phyloP scores from a whole-genome alignment of 2,888 invertebrate species.

The Sphaerophoria rueppellii region DNA sequence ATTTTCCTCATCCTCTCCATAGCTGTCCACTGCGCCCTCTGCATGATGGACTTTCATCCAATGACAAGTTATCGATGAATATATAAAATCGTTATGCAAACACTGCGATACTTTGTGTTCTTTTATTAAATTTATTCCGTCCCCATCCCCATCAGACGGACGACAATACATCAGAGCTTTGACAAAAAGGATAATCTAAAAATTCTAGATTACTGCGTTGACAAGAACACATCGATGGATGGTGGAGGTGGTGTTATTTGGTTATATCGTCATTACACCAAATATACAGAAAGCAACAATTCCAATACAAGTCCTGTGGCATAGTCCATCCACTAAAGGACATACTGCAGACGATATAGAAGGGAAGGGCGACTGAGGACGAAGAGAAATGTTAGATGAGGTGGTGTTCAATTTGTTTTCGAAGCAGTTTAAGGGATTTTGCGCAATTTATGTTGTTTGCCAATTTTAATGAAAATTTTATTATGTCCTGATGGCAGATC shows the following conservation, averaged over 20 bases:
- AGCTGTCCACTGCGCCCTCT: background rate
- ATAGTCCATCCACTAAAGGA: background rate
- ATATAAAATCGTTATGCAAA: conserved; percentile 70
- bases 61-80: conserved; percentile 75
- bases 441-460: conserved; percentile 76
- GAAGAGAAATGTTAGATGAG: conserved; percentile 2
- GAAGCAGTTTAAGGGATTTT: conserved; percentile 76
- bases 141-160: background rate
- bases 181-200: conserved; percentile 68
- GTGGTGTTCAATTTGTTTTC: conserved; percentile 75
- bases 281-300: conserved; percentile 16
- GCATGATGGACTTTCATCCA: conserved; percentile 66
- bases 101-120: conserved; percentile 58
- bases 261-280: conserved; percentile 12
- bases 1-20: background rate
- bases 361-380: conserved; percentile 10
- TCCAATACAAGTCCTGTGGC: conserved; percentile 27
- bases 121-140: conserved; percentile 60
- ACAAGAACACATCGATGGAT: conserved; percentile 59
- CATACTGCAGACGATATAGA: background rate
- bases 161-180: conserved; percentile 20
- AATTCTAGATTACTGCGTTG: conserved; percentile 71
- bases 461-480: conserved; percentile 77
- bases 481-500: conserved; percentile 71
- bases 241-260: conserved; percentile 18